Evolutionary conservation across 2,888 invertebrate species (phyloP), one percentile per base, ranked within the genome.

Genomic region (Anoplius nigerrimus): DNA sequence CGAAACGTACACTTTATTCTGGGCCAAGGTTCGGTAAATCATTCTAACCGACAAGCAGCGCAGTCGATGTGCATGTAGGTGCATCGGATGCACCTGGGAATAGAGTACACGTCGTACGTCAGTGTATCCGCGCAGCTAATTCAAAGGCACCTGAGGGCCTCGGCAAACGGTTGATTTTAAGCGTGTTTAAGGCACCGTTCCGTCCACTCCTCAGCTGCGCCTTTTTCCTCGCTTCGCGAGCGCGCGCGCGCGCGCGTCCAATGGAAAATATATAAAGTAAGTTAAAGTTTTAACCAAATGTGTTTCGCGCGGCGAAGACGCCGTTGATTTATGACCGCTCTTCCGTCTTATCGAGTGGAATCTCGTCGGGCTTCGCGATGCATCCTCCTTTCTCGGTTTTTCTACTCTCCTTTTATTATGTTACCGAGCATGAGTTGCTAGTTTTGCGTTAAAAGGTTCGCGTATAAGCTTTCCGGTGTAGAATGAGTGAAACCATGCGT

Each of bases 361-460:
- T 52, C 52, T 52, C 21, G 21, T 21, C 4, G 52, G 21, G 52
- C 21, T 22, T 52, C 22, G 1, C 52, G 52, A 16, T 52, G 21
- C 52, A 22, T 52, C 22, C 6, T 21, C n/a, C 21, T 21, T 48
- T 48, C n/a, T 52, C 52, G 22, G 52, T 52, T 52, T 52, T 21
- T 13, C 52, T 48, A 48, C 48, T 73, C 67, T 73, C 67, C 62
- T 68, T 66, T 67, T 64, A 62, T 53, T 64, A 65, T 48, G 52
- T 71, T 62, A 62, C 70, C 67, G 68, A 70, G 67, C 70, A 70
- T 67, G 72, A 73, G 64, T 73, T 65, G 73, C 51, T 60, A 59
- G 52, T 65, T 65, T 56, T 57, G 57, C 52, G 52, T 52, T 52
- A 52, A 52, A 52, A 52, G 52, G 52, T 20, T 52, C 8, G 21